Evolutionary conservation across 2,113 vertebrate genomes (phyloP), one percentile per base, ranked within the genome.

Genomic region (Cyanocitta stelleri): DNA sequence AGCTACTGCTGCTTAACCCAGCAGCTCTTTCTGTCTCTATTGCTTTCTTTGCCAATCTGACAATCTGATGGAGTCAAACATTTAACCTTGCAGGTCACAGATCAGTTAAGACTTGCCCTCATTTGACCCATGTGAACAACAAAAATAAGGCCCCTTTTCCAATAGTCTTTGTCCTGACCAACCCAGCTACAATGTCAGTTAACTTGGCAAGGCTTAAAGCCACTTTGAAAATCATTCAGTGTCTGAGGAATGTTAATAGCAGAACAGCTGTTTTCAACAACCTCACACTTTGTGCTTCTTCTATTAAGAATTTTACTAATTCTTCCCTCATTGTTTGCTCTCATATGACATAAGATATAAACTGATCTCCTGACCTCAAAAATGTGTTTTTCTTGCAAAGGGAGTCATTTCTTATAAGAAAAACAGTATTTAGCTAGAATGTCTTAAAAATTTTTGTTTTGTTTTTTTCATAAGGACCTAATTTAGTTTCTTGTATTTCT

Each of bases 1-100:
- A 89, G 41, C 41, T 56, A 37, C 49, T 66, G 68, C 56, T 85
- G 41, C 54, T 89, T 84, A 66, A 52, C 48, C 22, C 63, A 94
- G 49, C 35, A 90, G 52, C 35, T 89, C 66, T 48, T 76, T 95
- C 76, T 86, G 26, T 64, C 62, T 87, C 55, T 85, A 0, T 87
- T 89, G 81, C 30, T 55, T n/a, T 89, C 43, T 89, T 78, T 82
- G 18, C 33, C 76, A 87, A 79, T 61, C 79, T 80, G 82, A 93
- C 88, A 85, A 55, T 59, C n/a, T 56, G 55, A 91, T 7, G 8
- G 55, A 90, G 90, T 95, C 94, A 97, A 95, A 83, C 94, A 95
- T 96, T 97, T 95, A 97, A 97, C 94, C 96, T 89, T 10, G 3
- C 33, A 55, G 89, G 87, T 93, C 94, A 96, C 79, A 96, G 94